Evolutionary conservation across 1,140 invertebrate genomes (phyloP).

Genomic region (Cepaea nemoralis): DNA sequence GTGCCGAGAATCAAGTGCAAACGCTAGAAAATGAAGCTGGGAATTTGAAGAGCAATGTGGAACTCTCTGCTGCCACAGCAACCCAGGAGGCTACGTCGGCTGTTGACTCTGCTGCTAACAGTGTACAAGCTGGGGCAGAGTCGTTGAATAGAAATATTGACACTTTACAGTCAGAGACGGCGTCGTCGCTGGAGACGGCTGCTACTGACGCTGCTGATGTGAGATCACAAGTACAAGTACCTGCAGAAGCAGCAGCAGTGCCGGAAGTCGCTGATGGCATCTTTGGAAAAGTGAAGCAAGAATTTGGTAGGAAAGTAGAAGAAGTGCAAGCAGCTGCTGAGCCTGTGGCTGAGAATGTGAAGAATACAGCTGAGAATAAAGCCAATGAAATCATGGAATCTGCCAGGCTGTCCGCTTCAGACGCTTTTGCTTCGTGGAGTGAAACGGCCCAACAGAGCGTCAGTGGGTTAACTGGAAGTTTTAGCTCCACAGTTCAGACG

Average conservation of each 20-base stretch:
- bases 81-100: neutral
- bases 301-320: too few species aligned
- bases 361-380: conserved; percentile 10
- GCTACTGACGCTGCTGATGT: neutral
- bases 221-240: too few species aligned
- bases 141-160: neutral
- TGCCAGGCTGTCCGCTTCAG: neutral
- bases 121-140: neutral
- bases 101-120: neutral
- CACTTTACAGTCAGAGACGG: neutral
- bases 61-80: neutral
- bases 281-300: too few species aligned
- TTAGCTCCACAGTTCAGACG: neutral
- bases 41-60: neutral
- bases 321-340: neutral
- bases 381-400: neutral
- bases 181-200: neutral
- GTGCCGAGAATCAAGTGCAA: neutral
- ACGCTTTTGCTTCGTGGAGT: neutral
- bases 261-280: too few species aligned
- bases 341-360: neutral
- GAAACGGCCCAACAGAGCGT: neutral
- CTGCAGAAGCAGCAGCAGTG: too few species aligned
- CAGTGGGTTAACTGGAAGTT: neutral
- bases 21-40: neutral